Conservation (phyloP, 2,888 invertebrate genomes). For the Aquatica leii region DNA sequence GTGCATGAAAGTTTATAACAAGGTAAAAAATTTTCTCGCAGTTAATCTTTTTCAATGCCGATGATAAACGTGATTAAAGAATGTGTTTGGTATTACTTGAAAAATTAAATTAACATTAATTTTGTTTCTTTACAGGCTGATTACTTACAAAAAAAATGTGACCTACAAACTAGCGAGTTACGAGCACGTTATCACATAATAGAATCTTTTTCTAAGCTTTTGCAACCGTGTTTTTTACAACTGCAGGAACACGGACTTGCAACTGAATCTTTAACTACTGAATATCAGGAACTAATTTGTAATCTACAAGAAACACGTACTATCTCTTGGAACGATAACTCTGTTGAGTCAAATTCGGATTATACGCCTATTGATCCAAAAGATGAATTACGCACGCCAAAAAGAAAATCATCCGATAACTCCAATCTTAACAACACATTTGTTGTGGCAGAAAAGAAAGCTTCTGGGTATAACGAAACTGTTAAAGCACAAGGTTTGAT, state of each 20-base stretch:
- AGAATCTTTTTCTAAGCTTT: slow-evolving; percentile 60
- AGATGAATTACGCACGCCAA: too few relatives aligned
- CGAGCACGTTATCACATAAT: slow-evolving; percentile 46
- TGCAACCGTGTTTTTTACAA: slow-evolving; percentile 67
- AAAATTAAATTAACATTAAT: not conserved
- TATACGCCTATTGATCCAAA: not conserved
- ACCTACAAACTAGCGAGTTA: slow-evolving; percentile 47
- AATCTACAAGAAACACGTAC: slow-evolving; percentile 67
- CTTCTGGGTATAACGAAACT: not conserved
- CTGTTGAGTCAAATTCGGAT: not conserved
- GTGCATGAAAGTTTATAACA: slow-evolving; percentile 13
- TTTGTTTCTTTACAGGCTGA: slow-evolving; percentile 41
- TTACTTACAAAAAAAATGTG: slow-evolving; percentile 44
- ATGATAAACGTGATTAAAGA: too few relatives aligned
- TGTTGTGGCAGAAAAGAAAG: not conserved
- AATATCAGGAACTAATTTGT: slow-evolving; percentile 68
- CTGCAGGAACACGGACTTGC: slow-evolving; percentile 69
- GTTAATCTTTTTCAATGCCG: too few relatives aligned
- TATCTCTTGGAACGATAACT: slow-evolving; percentile 68
- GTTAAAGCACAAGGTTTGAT: not conserved
- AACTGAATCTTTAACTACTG: too few relatives aligned
- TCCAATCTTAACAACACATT: too few relatives aligned
- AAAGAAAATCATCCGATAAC: too few relatives aligned
- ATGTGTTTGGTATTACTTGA: not conserved
- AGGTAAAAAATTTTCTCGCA: too few relatives aligned